Conservation (phyloP, 1,140 invertebrate species). For the Dendrolimus punctatus region DNA sequence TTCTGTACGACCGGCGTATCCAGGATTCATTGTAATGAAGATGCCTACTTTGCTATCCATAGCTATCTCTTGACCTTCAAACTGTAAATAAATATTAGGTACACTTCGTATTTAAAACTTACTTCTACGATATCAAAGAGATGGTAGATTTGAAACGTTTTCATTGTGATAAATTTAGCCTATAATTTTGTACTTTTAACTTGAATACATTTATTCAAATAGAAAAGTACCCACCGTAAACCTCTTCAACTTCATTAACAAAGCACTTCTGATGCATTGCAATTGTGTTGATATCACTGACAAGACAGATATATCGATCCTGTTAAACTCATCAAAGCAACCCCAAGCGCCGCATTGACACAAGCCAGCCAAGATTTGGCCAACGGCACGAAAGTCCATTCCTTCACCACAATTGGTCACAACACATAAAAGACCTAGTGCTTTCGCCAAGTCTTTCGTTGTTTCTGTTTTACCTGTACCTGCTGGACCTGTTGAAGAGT, state of each 20-base stretch:
- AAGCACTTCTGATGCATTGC: slow-evolving; percentile 88
- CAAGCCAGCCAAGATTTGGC: slow-evolving; percentile 87
- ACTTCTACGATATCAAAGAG: background rate
- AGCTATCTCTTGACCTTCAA: slow-evolving; percentile 87
- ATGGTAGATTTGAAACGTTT: background rate
- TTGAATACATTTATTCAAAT: no score
- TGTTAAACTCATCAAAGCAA: slow-evolving; percentile 94
- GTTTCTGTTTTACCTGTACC: slow-evolving; percentile 95
- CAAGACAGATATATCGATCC: slow-evolving; percentile 90
- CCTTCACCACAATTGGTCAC: slow-evolving; percentile 95
- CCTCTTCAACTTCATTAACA: slow-evolving; percentile 80
- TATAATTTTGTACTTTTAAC: no score
- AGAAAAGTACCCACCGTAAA: slow-evolving; percentile 75
- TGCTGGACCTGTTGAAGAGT: slow-evolving; percentile 74
- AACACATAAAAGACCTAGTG: slow-evolving; percentile 87
- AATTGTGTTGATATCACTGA: slow-evolving; percentile 94
- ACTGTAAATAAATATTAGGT: slow-evolving; percentile 67
- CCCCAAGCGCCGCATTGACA: slow-evolving; percentile 90
- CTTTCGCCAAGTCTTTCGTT: slow-evolving; percentile 91
- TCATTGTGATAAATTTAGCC: no score
- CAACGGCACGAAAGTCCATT: slow-evolving; percentile 91
- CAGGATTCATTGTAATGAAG: slow-evolving; percentile 96
- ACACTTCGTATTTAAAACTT: background rate
- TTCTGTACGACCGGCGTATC: slow-evolving; percentile 91
- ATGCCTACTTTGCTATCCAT: slow-evolving; percentile 90